These are phyloP conservation scores for Chironomus tepperi DNA, from an alignment of 1,140 invertebrate genomes.

Conservation along the genomic window DNA sequence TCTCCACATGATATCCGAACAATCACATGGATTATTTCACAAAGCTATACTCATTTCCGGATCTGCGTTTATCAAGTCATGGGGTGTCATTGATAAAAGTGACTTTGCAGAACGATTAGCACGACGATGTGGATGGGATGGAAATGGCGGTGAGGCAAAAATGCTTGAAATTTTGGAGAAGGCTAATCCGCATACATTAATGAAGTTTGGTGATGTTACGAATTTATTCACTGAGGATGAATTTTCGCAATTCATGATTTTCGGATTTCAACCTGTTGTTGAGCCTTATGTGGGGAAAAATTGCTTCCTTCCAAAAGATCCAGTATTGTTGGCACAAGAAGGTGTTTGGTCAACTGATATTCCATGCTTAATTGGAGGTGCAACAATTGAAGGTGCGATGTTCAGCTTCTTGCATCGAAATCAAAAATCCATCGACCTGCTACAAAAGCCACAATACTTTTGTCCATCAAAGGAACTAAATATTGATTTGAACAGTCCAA, in stretches of 20 bases:
- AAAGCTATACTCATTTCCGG: conserved; percentile 53
- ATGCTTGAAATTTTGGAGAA: conserved; percentile 40
- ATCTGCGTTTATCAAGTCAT: conserved; percentile 40
- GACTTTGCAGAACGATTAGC: conserved; percentile 28
- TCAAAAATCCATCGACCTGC: too few relatives aligned
- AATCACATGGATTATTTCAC: conserved; percentile 45
- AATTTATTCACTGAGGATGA: neutral
- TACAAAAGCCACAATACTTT: too few relatives aligned
- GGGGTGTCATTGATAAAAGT: conserved; percentile 23
- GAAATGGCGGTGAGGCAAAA: conserved; percentile 29
- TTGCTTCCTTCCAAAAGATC: too few relatives aligned
- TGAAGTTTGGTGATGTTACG: neutral
- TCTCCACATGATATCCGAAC: conserved; percentile 39
- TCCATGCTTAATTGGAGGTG: too few relatives aligned
- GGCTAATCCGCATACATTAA: neutral
- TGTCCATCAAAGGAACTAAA: neutral
- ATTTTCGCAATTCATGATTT: too few relatives aligned
- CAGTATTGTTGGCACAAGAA: too few relatives aligned
- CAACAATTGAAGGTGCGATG: too few relatives aligned
- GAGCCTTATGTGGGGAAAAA: too few relatives aligned
- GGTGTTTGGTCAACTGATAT: too few relatives aligned
- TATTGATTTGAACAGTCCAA: neutral
- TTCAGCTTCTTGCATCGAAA: too few relatives aligned
- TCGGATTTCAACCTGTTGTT: too few relatives aligned
- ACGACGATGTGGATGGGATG: conserved; percentile 31